Evolutionary conservation across 37 sponge, comb jelly and placozoan species (phyloP).

Genomic region (Cladorhizidae sp.): DNA sequence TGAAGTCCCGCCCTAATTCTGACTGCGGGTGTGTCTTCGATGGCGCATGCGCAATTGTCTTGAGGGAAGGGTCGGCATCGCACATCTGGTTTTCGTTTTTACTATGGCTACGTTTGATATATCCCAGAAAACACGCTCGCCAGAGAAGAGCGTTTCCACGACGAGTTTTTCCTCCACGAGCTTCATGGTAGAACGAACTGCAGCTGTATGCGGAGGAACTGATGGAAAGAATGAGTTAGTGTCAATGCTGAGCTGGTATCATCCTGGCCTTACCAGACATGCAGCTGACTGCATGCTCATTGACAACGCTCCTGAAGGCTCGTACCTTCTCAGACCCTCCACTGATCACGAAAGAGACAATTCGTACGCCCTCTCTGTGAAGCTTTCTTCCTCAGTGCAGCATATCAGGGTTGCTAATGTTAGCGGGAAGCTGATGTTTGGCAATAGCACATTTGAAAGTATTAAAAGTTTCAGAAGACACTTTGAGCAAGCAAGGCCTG

Average conservation of each 20-base stretch:
- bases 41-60: no score
- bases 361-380: constrained; percentile 51
- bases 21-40: no score
- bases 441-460: constrained; percentile 50
- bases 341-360: constrained; percentile 16
- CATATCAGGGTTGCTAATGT: constrained; percentile 45
- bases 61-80: no score
- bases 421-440: constrained; percentile 31
- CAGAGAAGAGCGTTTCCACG: no score
- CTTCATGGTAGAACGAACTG: no score
- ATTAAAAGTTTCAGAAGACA: constrained; percentile 47
- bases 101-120: no score
- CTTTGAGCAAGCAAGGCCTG: constrained; percentile 63
- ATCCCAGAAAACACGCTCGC: no score
- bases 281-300: constrained; percentile 86
- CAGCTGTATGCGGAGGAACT: no score
- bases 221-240: not conserved
- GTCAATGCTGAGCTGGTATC: constrained; percentile 61
- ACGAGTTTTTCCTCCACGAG: no score
- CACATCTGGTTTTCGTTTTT: no score
- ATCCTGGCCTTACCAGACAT: constrained; percentile 74
- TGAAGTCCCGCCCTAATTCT: no score
- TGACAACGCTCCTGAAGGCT: constrained; percentile 86
- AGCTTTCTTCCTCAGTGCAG: constrained; percentile 68
- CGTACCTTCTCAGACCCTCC: constrained; percentile 70